Percentiles rank a stretch among this genome's conserved stretches.
Evolutionary conservation across 2,113 vertebrate species (phyloP).

Genomic region (Pelecanoides urinatrix): DNA sequence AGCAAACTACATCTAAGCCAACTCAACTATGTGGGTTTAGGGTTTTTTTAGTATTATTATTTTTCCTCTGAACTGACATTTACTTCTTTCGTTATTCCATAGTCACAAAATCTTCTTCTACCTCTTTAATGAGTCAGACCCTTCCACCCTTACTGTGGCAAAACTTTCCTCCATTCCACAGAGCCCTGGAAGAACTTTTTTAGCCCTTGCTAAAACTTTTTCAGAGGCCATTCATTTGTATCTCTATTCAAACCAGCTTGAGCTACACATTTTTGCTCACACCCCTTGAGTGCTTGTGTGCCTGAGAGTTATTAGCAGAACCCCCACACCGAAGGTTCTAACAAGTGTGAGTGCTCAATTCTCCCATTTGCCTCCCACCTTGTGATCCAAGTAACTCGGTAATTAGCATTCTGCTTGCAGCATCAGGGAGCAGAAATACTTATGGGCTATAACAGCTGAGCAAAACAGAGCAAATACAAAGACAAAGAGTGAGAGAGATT

Average conservation of each 20-base stretch:
- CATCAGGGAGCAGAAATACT: neutral
- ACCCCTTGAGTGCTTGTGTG: neutral
- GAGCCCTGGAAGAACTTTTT: neutral
- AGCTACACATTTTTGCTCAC: neutral
- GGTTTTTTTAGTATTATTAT: neutral
- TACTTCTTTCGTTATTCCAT: neutral
- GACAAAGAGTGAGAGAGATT: neutral
- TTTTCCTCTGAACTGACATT: neutral
- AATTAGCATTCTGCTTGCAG: neutral
- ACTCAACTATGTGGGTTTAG: neutral
- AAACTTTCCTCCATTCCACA: neutral
- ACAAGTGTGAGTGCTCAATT: neutral
- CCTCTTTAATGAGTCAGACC: neutral
- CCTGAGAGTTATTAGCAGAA: neutral
- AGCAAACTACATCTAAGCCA: constrained; percentile 1
- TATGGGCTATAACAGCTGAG: neutral
- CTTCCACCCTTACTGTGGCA: neutral
- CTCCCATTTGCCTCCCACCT: neutral
- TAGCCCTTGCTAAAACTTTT: neutral
- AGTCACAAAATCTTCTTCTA: neutral
- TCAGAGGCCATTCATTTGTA: neutral
- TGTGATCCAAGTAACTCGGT: neutral
- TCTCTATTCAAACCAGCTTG: neutral
- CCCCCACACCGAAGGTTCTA: neutral
- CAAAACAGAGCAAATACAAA: neutral